phyloP scores from a whole-genome alignment of 1,140 invertebrate species.

The Musca vetustissima region DNA sequence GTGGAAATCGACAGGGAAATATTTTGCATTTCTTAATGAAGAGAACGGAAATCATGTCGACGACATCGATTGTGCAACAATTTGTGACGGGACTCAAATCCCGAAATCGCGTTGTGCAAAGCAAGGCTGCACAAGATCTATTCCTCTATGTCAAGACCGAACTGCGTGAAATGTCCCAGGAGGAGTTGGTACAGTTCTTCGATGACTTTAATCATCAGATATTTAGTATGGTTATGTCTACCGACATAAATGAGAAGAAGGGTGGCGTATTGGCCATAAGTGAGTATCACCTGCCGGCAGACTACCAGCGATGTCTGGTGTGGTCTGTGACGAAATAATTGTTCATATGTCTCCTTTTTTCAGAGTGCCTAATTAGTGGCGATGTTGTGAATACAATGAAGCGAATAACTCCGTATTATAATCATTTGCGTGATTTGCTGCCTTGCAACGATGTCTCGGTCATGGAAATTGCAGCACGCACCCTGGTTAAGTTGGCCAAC shows the following conservation, averaged over 20 bases:
- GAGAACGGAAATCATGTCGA: constrained; percentile 37
- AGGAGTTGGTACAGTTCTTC: constrained; percentile 87
- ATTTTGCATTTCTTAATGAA: too few species aligned
- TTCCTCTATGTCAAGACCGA: constrained; percentile 91
- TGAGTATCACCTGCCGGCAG: constrained; percentile 54
- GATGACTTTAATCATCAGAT: constrained; percentile 96
- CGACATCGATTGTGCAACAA: constrained; percentile 65
- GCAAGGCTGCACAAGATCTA: constrained; percentile 83
- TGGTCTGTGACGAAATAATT: background rate
- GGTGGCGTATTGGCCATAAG: constrained; percentile 93
- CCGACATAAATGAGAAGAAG: constrained; percentile 92
- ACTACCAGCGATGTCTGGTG: background rate
- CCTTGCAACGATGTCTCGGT: constrained; percentile 88
- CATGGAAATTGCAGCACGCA: constrained; percentile 95
- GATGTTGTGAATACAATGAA: constrained; percentile 91
- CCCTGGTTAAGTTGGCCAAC: constrained; percentile 86
- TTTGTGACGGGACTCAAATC: constrained; percentile 89
- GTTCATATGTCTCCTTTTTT: background rate
- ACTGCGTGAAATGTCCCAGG: constrained; percentile 85
- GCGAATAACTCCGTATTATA: constrained; percentile 87
- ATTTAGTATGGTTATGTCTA: constrained; percentile 92
- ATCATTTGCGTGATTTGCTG: constrained; percentile 86
- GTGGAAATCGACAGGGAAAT: too few species aligned
- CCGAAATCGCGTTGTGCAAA: constrained; percentile 79
- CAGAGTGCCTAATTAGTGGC: constrained; percentile 87